phyloP scores from a whole-genome alignment of 2,888 invertebrate genomes.

The Hybos culiciformis region DNA sequence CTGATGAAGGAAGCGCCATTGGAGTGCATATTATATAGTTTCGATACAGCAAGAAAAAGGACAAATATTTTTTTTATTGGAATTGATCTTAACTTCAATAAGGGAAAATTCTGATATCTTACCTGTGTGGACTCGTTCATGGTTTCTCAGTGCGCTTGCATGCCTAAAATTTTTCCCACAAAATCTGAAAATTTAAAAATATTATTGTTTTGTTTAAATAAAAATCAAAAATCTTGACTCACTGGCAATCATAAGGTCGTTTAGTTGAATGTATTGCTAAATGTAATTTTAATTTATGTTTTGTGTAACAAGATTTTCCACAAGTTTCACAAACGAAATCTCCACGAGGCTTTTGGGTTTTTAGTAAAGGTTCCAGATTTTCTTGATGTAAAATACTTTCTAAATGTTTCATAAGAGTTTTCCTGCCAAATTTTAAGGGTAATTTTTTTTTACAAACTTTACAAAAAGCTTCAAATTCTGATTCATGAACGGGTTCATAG shows the following conservation, averaged over 20 bases:
- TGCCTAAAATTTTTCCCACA: too few relatives aligned
- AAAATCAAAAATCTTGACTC: constrained; percentile 11
- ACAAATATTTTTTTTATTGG: constrained; percentile 32
- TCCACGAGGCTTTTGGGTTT: neutral
- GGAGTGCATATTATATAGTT: too few relatives aligned
- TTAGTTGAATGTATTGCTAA: constrained; percentile 32
- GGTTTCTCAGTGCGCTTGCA: too few relatives aligned
- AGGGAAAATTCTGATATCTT: neutral
- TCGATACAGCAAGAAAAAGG: constrained; percentile 33
- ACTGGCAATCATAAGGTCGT: constrained; percentile 33
- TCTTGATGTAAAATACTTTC: too few relatives aligned
- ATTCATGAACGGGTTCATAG: too few relatives aligned
- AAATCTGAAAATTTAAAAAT: neutral
- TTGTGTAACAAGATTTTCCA: constrained; percentile 30
- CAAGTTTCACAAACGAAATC: constrained; percentile 29
- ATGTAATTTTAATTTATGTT: constrained; percentile 30
- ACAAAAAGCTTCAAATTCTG: too few relatives aligned
- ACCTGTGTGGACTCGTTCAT: too few relatives aligned
- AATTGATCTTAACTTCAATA: constrained; percentile 28
- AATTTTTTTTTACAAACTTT: too few relatives aligned
- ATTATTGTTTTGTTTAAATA: neutral
- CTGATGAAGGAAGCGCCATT: too few relatives aligned
- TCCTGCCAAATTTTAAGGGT: too few relatives aligned
- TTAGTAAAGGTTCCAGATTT: too few relatives aligned
- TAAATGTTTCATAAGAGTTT: too few relatives aligned